Conservation (phyloP, 1,140 invertebrate species). For the Brachionus sp. region DNA sequence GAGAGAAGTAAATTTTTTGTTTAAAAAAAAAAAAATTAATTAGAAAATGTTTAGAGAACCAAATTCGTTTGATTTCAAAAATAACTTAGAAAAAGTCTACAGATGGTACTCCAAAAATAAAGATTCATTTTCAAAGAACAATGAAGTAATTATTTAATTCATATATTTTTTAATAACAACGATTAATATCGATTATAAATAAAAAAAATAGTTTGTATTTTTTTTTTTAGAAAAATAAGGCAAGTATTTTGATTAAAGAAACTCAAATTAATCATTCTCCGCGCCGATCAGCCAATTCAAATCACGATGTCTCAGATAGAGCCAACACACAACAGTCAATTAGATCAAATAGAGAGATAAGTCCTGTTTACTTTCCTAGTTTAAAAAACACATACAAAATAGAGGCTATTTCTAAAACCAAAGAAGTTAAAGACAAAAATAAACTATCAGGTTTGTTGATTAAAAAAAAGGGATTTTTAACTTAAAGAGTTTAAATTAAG, state of each 20-base stretch:
- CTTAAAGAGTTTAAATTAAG: neutral
- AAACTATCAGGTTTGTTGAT: neutral
- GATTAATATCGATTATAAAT: neutral
- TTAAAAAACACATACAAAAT: slow-evolving; percentile 9
- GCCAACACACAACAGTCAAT: neutral
- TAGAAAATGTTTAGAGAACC: neutral
- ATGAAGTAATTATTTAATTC: neutral
- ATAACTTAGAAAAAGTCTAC: slow-evolving; percentile 37
- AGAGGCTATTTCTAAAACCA: neutral
- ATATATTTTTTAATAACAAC: neutral
- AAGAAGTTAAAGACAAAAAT: neutral
- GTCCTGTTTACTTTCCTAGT: slow-evolving; percentile 9
- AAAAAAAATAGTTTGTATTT: neutral
- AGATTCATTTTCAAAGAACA: neutral
- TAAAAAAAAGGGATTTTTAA: neutral
- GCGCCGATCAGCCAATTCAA: neutral
- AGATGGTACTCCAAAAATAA: slow-evolving; percentile 43
- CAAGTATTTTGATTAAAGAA: neutral
- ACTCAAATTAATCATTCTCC: neutral
- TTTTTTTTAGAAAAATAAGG: slow-evolving; percentile 3
- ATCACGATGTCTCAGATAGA: neutral
- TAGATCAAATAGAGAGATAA: neutral
- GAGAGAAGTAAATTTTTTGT: slow-evolving; percentile 13
- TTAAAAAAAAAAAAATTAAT: neutral
- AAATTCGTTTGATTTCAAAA: neutral